These are phyloP conservation scores for Scrobipalpa atriplicella DNA, from an alignment of 2,888 invertebrate genomes.

Conservation along the genomic window DNA sequence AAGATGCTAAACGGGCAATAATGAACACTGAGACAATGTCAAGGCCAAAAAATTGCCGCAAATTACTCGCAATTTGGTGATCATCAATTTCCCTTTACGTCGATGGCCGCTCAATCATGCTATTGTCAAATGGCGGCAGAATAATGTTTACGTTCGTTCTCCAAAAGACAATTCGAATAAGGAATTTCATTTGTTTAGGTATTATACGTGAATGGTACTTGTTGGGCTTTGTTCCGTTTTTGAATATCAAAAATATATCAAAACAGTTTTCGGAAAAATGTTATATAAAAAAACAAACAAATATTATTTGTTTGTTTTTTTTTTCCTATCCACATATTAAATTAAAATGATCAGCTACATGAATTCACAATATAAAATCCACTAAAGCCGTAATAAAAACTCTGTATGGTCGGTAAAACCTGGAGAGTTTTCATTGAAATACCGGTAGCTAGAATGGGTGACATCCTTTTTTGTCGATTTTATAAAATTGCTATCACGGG, in stretches of 20 bases:
- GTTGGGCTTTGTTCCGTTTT: too few species aligned
- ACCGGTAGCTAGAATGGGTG: not conserved
- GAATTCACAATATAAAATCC: too few species aligned
- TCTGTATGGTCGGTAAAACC: too few species aligned
- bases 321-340: too few species aligned
- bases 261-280: too few species aligned
- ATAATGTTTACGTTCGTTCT: not conserved
- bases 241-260: too few species aligned
- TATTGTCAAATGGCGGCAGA: conserved; percentile 8
- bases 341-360: too few species aligned
- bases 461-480: not conserved
- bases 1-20: not conserved
- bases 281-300: too few species aligned
- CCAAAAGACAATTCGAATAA: not conserved
- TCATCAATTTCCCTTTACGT: conserved; percentile 16
- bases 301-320: too few species aligned
- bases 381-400: too few species aligned
- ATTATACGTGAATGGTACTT: too few species aligned
- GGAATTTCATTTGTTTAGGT: not conserved
- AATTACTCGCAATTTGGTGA: conserved; percentile 19
- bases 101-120: conserved; percentile 18
- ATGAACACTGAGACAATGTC: not conserved
- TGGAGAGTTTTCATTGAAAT: not conserved
- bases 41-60: conserved; percentile 16
- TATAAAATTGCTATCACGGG: conserved; percentile 1